phyloP scores from a whole-genome alignment of 2,113 vertebrate species.

The Helogale parvula region DNA sequence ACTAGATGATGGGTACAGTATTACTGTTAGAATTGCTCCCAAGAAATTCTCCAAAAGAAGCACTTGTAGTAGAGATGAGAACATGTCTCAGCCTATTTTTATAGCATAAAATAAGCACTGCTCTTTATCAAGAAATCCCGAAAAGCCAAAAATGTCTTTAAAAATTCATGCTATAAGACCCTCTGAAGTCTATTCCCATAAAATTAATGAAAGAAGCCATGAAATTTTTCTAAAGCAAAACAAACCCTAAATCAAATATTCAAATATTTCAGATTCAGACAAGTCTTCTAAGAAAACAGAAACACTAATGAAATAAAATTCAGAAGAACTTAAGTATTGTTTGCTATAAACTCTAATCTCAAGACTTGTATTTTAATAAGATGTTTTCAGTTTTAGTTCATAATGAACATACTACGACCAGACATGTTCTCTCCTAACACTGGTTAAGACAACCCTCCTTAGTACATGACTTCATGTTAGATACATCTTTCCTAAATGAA shows the following conservation, averaged over 20 bases:
- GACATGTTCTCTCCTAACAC: background rate
- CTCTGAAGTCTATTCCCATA: constrained; percentile 32
- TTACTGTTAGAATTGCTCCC: background rate
- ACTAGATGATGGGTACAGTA: background rate
- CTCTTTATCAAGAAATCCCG: constrained; percentile 46
- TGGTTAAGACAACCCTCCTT: background rate
- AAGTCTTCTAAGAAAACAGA: background rate
- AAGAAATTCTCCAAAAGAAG: background rate
- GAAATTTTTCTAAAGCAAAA: constrained; percentile 56
- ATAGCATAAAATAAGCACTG: constrained; percentile 22
- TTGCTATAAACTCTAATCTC: background rate
- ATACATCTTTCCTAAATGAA: background rate
- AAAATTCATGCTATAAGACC: constrained; percentile 48
- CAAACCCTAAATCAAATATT: constrained; percentile 52
- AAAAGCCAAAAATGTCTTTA: constrained; percentile 24
- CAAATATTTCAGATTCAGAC: background rate
- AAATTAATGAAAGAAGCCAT: constrained; percentile 55
- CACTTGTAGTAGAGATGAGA: background rate
- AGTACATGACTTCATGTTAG: background rate
- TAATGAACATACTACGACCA: background rate
- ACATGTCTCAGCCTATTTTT: background rate
- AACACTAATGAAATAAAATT: constrained; percentile 18
- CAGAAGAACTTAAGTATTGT: background rate
- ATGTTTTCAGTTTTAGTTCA: background rate
- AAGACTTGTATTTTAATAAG: background rate